Evolutionary conservation across 1,140 invertebrate species (phyloP).

Genomic region (Lepidurus packardi): DNA sequence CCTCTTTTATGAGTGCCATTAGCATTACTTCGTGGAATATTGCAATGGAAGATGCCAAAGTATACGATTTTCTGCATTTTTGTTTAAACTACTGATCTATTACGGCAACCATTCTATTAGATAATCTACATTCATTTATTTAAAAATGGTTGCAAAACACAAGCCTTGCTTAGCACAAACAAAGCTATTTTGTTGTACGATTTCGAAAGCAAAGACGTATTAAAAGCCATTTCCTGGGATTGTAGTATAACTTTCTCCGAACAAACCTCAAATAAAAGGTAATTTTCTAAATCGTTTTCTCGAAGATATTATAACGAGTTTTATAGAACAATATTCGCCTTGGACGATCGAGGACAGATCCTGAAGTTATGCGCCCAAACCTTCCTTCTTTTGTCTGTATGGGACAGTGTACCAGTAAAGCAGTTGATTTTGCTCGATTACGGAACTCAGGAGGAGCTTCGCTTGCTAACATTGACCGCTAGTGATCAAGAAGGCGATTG

Average conservation of each 20-base stretch:
- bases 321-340: slow-evolving; percentile 20
- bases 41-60: slow-evolving; percentile 7
- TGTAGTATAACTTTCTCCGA: neutral
- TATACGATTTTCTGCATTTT: neutral
- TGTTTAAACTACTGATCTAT: neutral
- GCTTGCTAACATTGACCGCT: neutral
- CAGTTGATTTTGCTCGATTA: slow-evolving; percentile 26
- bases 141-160: neutral
- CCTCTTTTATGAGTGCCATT: slow-evolving; percentile 5
- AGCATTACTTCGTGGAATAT: slow-evolving; percentile 23
- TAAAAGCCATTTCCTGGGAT: slow-evolving; percentile 5
- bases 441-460: neutral
- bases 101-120: neutral
- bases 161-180: neutral
- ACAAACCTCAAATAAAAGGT: slow-evolving; percentile 19
- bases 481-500: neutral
- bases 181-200: slow-evolving; percentile 23
- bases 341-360: slow-evolving; percentile 21
- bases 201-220: neutral
- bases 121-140: neutral
- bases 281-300: neutral
- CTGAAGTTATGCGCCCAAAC: slow-evolving; percentile 13
- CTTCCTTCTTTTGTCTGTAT: slow-evolving; percentile 13
- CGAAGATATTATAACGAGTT: neutral
- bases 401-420: neutral